phyloP scores from a whole-genome alignment of 2,888 invertebrate genomes.

The Oasisia sp. region DNA sequence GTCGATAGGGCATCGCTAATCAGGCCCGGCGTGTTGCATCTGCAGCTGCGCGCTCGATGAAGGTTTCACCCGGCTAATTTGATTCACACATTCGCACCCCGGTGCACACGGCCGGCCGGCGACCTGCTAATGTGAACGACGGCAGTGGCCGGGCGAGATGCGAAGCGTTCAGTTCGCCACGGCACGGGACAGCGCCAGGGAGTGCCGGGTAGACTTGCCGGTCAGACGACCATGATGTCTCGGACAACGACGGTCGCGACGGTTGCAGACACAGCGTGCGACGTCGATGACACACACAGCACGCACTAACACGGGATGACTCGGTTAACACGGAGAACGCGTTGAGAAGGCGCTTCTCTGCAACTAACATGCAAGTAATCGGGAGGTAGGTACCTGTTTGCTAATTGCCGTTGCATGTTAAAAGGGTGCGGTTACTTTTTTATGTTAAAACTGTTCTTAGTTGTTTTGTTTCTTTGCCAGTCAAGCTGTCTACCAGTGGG shows the following conservation, averaged over 20 bases:
- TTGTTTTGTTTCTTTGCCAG: neutral
- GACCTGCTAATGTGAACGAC: neutral
- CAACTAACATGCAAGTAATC: neutral
- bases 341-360: constrained; percentile 3
- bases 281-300: neutral
- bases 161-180: neutral
- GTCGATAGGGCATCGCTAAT: neutral
- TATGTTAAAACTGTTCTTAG: too few relatives aligned
- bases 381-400: neutral
- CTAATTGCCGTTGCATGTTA: neutral
- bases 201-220: neutral
- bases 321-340: neutral
- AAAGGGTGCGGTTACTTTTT: too few relatives aligned
- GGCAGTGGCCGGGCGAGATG: neutral
- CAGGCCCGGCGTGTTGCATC: constrained; percentile 6
- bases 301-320: neutral
- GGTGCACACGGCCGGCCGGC: neutral
- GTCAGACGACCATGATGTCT: neutral
- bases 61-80: constrained; percentile 5
- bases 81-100: constrained; percentile 17
- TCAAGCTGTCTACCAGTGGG: constrained; percentile 23
- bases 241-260: neutral
- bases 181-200: neutral
- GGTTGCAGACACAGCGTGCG: neutral
- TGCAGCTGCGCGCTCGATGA: neutral